Evolutionary conservation across 1,140 invertebrate species (phyloP), one percentile per base, ranked within the genome.

Genomic region (Coptotermes formosanus): DNA sequence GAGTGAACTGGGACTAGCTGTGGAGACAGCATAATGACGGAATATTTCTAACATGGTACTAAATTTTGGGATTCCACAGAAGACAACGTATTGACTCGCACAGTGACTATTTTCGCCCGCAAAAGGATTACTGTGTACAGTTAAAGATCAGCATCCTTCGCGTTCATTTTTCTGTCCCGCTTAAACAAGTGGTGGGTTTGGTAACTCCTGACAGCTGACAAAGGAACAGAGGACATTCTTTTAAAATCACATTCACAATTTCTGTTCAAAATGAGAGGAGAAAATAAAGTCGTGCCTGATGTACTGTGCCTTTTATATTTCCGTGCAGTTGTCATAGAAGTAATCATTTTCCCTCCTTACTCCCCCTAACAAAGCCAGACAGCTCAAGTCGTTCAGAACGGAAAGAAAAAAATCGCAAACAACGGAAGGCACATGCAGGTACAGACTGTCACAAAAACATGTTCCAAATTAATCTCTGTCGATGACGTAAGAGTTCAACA

Each of bases 281-380:
- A 75, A 30, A 75, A 75, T 6, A 75, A 64, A 23, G 19, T 12
- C 25, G 64, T 30, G n/a, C 64, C n/a, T 30, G 64, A 75, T 75
- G 64, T 75, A 30, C n/a, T 75, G 25, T 75, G 25, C n/a, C 64
- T 30, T 75, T 75, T 75, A 75, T 75, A 75, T 30, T 75, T 75
- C 25, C 64, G 64, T 75, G 64, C 64, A 75, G 64, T 30, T 75
- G 64, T 75, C 64, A 75, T 75, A 75, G 64, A 75, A 75, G 64
- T 30, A 75, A 75, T 75, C 64, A 75, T 75, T 75, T 30, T 25
- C 59, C 64, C 64, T 75, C 16, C 64, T 75, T 30, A 75, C 64
- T 11, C 16, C 25, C 64, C n/a, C 25, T 75, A 75, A 75, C 64
- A 75, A 75, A 75, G 64, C 25, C 25, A 75, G 64, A 75, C 64